Evolutionary conservation across 2,797 vertebrate genomes (phyloP).

Genomic region (Mormyrus hasselquistii): DNA sequence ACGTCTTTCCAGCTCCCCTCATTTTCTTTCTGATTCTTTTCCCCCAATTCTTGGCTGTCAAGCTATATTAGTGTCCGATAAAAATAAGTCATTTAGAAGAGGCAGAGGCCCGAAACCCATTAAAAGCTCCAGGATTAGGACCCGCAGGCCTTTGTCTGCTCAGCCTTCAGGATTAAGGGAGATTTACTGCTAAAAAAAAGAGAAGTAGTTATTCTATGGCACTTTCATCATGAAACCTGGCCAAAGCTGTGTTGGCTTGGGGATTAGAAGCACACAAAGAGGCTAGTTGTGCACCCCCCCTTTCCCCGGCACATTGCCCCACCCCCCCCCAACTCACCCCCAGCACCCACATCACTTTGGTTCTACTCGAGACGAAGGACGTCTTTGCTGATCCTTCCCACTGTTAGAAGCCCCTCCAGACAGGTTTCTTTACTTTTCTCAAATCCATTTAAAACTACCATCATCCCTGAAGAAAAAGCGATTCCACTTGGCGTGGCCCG

Average conservation of each 20-base stretch:
- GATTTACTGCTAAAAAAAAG: constrained; percentile 72
- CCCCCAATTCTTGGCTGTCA: constrained; percentile 71
- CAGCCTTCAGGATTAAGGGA: constrained; percentile 70
- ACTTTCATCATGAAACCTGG: constrained; percentile 80
- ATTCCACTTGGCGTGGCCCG: not conserved
- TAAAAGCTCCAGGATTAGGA: constrained; percentile 72
- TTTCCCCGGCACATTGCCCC: constrained; percentile 40
- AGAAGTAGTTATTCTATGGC: constrained; percentile 76
- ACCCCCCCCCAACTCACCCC: constrained; percentile 16
- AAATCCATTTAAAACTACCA: not conserved
- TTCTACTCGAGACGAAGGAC: constrained; percentile 32
- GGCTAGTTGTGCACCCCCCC: constrained; percentile 62
- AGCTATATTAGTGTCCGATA: constrained; percentile 73
- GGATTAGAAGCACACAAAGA: constrained; percentile 76
- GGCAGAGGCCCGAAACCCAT: constrained; percentile 66
- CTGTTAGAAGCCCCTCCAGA: constrained; percentile 18
- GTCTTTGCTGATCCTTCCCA: constrained; percentile 31
- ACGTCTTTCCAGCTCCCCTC: constrained; percentile 24
- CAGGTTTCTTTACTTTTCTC: constrained; percentile 26
- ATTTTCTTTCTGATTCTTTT: constrained; percentile 45
- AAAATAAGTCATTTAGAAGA: constrained; percentile 80
- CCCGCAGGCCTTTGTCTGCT: constrained; percentile 70
- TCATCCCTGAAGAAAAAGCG: not conserved
- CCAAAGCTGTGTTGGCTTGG: constrained; percentile 76
- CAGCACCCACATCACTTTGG: constrained; percentile 24